phyloP scores from a whole-genome alignment of 2,113 vertebrate genomes.

The Lagopus leucura region DNA sequence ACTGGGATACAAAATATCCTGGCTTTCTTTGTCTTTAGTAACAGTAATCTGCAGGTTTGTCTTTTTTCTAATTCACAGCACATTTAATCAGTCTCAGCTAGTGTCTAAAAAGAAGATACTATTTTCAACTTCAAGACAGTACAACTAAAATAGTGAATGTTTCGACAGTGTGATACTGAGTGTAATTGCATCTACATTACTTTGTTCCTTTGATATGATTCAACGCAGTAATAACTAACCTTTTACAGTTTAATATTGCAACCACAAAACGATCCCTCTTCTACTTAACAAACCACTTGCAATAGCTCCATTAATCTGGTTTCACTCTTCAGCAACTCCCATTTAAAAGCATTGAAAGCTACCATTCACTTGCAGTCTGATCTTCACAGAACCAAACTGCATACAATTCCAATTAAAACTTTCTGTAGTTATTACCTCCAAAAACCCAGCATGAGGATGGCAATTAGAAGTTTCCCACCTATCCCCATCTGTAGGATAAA shows the following conservation, averaged over 20 bases:
- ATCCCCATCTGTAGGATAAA: neutral
- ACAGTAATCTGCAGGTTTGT: neutral
- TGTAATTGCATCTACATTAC: neutral
- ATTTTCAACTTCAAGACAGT: neutral
- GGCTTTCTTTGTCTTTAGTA: neutral
- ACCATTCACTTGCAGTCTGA: neutral
- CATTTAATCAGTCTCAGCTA: neutral
- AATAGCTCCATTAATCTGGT: neutral
- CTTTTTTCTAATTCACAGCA: neutral
- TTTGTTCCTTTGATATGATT: neutral
- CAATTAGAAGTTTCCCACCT: neutral
- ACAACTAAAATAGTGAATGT: neutral
- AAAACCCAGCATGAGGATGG: neutral
- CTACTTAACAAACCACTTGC: neutral
- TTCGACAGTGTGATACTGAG: neutral
- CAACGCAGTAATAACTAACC: neutral
- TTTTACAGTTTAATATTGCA: constrained; percentile 8
- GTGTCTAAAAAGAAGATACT: neutral
- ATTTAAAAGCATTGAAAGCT: neutral
- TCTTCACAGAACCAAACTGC: neutral
- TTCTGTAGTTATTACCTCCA: neutral
- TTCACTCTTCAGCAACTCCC: neutral
- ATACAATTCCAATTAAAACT: neutral
- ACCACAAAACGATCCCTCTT: neutral
- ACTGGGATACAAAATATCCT: neutral